Conservation (phyloP, 2,113 vertebrate genomes). For the Globicephala melas region DNA sequence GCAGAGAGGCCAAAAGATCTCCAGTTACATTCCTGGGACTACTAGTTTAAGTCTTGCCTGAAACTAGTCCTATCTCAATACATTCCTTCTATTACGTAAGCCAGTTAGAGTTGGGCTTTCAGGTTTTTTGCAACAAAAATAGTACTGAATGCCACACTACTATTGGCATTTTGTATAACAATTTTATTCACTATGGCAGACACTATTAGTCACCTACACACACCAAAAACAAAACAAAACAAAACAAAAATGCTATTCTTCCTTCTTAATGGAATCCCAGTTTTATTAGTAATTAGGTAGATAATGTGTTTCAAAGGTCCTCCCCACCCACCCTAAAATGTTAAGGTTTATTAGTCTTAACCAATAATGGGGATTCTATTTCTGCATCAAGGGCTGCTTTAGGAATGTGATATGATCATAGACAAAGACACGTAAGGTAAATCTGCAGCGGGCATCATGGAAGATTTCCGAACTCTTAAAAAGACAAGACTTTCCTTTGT, state of each 20-base stretch:
- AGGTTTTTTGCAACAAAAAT: neutral
- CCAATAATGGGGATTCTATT: neutral
- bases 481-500: neutral
- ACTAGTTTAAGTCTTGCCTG: neutral
- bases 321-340: neutral
- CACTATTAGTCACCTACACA: neutral
- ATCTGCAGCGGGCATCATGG: neutral
- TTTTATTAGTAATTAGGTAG: slow-evolving; percentile 15
- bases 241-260: neutral
- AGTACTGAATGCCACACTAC: neutral
- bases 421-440: neutral
- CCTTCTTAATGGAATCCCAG: neutral
- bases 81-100: neutral
- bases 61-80: neutral
- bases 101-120: neutral
- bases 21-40: neutral
- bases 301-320: neutral
- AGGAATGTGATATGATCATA: neutral
- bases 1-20: neutral
- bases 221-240: too few relatives aligned
- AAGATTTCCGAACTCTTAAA: neutral
- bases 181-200: neutral
- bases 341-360: neutral
- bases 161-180: neutral
- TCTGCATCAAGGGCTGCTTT: neutral